Evolutionary conservation across 2,797 vertebrate genomes (phyloP), one percentile per base, ranked within the genome.

Genomic region (Salmo trutta): DNA sequence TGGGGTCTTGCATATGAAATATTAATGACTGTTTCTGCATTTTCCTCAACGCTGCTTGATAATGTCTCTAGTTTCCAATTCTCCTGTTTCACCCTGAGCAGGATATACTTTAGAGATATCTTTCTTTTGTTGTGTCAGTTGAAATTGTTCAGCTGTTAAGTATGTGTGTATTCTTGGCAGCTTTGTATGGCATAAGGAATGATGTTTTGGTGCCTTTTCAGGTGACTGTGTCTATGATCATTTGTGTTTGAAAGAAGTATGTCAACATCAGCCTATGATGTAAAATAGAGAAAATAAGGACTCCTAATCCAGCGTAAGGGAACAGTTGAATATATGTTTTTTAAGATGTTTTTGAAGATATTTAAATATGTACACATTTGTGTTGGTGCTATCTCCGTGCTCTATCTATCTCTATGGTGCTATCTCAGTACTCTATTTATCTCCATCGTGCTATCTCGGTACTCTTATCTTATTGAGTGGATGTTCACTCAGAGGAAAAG

Each of bases 21-120:
- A 93, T 92, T 87, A 93, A 94, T 93, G 88, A 90, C 81, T 89
- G 77, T 85, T 92, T 91, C 90, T 91, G 88, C 88, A 85, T 91
- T 88, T 86, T 90, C 86, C 86, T 84, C 85, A 83, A 85, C 76
- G 21, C 19, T 75, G 77, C 71, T 87, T 84, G 83, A 83, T 88
- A 89, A 80, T 76, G 8, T 87, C 84, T 89, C 83, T 83, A 75
- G 86, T 89, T 91, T 88, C 84, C 77, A 87, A 90, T 87, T 86
- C 84, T 64, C 41, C 47, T 12, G n/a, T 7, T 21, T 75, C 56
- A 27, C 72, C 36, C 31, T 41, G 2, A 81, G 78, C 79, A 76
- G 62, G 76, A 67, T 74, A 36, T 68, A 29, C 51, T 68, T 31
- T 4, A 53, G 52, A 52, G 27, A 54, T 19, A 52, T 33, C 17